Conservation (phyloP, 2,797 vertebrate genomes). For the Siniperca undulata region DNA sequence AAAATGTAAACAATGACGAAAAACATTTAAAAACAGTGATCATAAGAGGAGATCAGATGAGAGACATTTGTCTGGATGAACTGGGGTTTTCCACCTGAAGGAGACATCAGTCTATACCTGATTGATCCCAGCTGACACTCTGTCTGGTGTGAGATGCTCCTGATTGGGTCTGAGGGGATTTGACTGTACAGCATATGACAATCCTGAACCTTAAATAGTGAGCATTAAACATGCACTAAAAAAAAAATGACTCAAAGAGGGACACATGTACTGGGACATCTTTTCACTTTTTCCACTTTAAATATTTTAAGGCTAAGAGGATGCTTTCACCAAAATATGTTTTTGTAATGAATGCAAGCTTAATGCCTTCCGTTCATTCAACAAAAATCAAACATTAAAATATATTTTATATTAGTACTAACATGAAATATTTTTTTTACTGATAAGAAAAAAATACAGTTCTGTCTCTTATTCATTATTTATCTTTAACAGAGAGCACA, state of each 20-base stretch:
- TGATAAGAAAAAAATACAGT: background rate
- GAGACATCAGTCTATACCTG: conserved; percentile 38
- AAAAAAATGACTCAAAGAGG: background rate
- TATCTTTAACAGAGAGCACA: background rate
- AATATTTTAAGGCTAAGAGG: background rate
- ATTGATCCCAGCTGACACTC: conserved; percentile 72
- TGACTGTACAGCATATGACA: conserved; percentile 25
- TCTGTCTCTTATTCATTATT: background rate
- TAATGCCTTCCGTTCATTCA: background rate
- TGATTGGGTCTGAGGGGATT: conserved; percentile 76
- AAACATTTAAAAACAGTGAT: background rate
- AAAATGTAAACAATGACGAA: background rate
- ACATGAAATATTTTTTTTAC: background rate
- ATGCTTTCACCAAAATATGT: background rate
- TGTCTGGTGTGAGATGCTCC: conserved; percentile 41
- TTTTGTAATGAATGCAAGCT: background rate
- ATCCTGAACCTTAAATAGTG: conserved; percentile 16
- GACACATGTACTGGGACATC: background rate
- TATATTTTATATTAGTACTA: background rate
- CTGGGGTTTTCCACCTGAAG: conserved; percentile 42
- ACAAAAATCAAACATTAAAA: background rate
- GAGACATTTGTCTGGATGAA: conserved; percentile 17
- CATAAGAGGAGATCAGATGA: conserved; percentile 2
- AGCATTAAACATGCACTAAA: conserved; percentile 6
- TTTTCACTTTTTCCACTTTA: background rate